Evolutionary conservation across 2,797 vertebrate genomes (phyloP).

Genomic region (Gymnothorax javanicus): DNA sequence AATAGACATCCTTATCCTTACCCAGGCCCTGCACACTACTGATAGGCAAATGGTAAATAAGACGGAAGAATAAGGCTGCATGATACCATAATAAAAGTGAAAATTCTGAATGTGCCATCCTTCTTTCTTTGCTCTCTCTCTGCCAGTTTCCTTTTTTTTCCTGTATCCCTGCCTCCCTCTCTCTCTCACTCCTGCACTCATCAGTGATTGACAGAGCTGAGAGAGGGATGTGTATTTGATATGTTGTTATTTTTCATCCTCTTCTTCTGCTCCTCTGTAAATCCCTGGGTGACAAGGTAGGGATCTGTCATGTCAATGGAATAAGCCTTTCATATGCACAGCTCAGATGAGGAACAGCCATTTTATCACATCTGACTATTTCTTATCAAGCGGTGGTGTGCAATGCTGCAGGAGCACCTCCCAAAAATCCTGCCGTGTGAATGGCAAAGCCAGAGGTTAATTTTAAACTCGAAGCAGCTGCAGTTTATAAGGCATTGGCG

Average conservation of each 20-base stretch:
- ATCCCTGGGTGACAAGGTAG: constrained; percentile 70
- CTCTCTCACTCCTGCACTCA: constrained; percentile 24
- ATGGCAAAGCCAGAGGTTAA: constrained; percentile 65
- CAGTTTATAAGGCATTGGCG: constrained; percentile 70
- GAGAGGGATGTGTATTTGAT: constrained; percentile 64
- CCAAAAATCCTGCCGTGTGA: constrained; percentile 69
- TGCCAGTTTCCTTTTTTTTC: not conserved
- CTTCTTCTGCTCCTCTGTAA: constrained; percentile 70
- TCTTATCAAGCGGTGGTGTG: constrained; percentile 57
- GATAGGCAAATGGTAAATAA: not conserved
- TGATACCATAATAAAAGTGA: not conserved
- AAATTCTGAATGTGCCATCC: not conserved
- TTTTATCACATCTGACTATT: constrained; percentile 73
- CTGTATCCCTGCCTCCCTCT: not conserved
- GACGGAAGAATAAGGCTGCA: not conserved
- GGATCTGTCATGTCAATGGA: constrained; percentile 74
- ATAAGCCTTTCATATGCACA: constrained; percentile 81
- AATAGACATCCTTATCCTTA: not conserved
- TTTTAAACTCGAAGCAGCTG: constrained; percentile 65
- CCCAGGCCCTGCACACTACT: not conserved
- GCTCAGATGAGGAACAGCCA: constrained; percentile 78
- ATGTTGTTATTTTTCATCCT: constrained; percentile 63
- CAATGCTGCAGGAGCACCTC: constrained; percentile 66
- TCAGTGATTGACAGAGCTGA: constrained; percentile 57
- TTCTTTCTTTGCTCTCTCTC: not conserved